Evolutionary conservation across 2,797 vertebrate species (phyloP).

Genomic region (Fratercula arctica): DNA sequence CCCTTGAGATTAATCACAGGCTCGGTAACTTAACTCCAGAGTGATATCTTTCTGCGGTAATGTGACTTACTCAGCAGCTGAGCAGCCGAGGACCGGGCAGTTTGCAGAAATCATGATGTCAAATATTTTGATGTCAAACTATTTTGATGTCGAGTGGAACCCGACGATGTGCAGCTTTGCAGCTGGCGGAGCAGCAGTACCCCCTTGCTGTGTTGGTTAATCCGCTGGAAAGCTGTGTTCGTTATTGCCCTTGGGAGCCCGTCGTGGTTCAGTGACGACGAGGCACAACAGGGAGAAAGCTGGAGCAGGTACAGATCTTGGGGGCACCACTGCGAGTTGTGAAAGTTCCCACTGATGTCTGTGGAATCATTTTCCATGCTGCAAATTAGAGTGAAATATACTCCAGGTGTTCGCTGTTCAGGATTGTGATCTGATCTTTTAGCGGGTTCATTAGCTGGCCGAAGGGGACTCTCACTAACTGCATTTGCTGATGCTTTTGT

Average conservation of each 20-base stretch:
- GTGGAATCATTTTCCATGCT: neutral
- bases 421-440: neutral
- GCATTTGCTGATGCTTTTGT: neutral
- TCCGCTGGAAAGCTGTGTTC: neutral
- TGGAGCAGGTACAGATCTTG: neutral
- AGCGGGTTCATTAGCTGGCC: neutral
- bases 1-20: constrained; percentile 44
- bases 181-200: neutral
- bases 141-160: neutral
- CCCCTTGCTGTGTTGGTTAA: neutral
- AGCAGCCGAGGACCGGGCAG: neutral
- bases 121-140: neutral
- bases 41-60: neutral
- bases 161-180: neutral
- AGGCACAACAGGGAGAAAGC: neutral
- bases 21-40: neutral
- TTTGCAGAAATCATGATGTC: neutral
- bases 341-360: neutral
- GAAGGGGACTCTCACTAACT: neutral
- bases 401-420: neutral
- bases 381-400: neutral
- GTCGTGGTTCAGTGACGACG: neutral
- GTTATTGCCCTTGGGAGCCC: neutral
- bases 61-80: neutral
- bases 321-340: neutral